Percentiles rank a stretch among this genome's conserved stretches.
Conservation (phyloP, 2,888 invertebrate genomes). For the Limenitis camilla region DNA sequence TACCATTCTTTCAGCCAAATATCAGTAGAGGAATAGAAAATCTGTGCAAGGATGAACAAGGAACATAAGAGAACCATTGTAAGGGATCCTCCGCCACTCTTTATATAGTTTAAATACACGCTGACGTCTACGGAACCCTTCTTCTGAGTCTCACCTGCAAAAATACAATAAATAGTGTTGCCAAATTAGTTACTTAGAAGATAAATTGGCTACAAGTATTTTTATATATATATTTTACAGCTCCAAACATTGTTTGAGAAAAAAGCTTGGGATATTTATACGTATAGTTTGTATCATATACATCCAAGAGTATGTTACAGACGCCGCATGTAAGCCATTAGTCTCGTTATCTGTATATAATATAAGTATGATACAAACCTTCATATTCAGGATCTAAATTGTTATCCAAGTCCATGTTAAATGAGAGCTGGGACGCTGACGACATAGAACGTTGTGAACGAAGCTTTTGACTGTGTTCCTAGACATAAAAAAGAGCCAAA, state of each 20-base stretch:
- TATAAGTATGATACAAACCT: constrained; percentile 34
- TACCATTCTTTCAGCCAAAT: constrained; percentile 76
- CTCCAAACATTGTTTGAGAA: no score
- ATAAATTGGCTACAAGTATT: no score
- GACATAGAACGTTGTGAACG: constrained; percentile 63
- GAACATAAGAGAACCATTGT: constrained; percentile 65
- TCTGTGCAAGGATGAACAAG: constrained; percentile 70
- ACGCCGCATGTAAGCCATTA: neutral
- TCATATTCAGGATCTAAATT: constrained; percentile 53
- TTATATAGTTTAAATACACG: constrained; percentile 72
- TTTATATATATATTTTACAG: no score
- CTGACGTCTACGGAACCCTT: constrained; percentile 61
- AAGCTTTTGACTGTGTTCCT: constrained; percentile 57
- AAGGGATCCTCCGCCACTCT: constrained; percentile 69
- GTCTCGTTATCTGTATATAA: neutral
- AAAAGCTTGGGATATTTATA: no score
- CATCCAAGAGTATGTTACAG: no score
- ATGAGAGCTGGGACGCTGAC: constrained; percentile 56
- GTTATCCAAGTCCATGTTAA: constrained; percentile 58
- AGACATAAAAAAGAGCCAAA: neutral
- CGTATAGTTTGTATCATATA: no score
- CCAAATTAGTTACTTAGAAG: neutral
- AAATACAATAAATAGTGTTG: neutral
- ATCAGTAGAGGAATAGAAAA: constrained; percentile 77
- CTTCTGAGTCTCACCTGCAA: constrained; percentile 53